phyloP scores from a whole-genome alignment of 53 echinoderm and acorn worm species.

The Actinopyga echinites region DNA sequence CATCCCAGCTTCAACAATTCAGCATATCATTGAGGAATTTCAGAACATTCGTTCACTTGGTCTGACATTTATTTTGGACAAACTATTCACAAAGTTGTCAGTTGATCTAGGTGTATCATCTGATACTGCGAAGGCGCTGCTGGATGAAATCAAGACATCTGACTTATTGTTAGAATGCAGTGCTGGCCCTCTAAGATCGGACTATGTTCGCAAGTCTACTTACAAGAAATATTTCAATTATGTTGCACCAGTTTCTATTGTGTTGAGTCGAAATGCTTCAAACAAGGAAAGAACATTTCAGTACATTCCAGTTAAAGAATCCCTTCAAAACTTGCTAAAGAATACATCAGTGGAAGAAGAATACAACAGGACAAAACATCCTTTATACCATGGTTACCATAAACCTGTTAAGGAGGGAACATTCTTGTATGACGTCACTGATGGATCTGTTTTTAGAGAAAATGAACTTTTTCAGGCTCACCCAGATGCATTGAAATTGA shows the following conservation, averaged over 20 bases:
- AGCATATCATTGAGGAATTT: slow-evolving; percentile 47
- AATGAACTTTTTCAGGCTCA: slow-evolving; percentile 35
- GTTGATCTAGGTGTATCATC: slow-evolving; percentile 21
- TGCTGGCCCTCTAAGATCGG: slow-evolving; percentile 33
- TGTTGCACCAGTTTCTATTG: not conserved
- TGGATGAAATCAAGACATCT: slow-evolving; percentile 31
- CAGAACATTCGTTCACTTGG: slow-evolving; percentile 26
- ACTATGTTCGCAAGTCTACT: slow-evolving; percentile 24
- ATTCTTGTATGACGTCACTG: slow-evolving; percentile 42
- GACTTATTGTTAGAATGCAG: slow-evolving; percentile 20
- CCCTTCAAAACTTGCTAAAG: not conserved
- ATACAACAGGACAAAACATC: slow-evolving; percentile 29
- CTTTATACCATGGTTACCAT: slow-evolving; percentile 17
- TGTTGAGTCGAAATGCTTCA: not conserved
- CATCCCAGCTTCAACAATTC: slow-evolving; percentile 43
- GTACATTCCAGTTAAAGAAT: not conserved
- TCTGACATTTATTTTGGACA: slow-evolving; percentile 8
- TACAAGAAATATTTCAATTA: too few species aligned
- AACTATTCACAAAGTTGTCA: slow-evolving; percentile 27
- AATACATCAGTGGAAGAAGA: not conserved
- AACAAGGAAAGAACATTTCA: not conserved
- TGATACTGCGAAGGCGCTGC: slow-evolving; percentile 24
- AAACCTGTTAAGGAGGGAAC: not conserved
- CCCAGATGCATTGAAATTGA: slow-evolving; percentile 51
- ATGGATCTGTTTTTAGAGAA: slow-evolving; percentile 38